Conservation (phyloP, 2,113 vertebrate species). For the Triplophysa rosa region DNA sequence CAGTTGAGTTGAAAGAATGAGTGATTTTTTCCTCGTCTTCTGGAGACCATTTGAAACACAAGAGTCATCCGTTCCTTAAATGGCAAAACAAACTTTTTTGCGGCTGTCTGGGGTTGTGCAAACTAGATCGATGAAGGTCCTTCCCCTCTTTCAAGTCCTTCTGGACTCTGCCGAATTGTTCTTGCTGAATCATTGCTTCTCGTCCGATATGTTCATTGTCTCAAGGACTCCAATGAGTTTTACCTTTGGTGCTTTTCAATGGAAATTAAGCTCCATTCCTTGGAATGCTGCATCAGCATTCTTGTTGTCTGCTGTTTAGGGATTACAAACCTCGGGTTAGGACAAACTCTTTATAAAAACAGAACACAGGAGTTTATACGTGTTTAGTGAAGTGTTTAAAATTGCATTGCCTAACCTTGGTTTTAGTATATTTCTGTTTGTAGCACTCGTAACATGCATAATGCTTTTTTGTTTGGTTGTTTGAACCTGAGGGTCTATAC, state of each 20-base stretch:
- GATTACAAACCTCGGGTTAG: constrained; percentile 1
- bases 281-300: constrained; percentile 49
- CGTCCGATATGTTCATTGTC: constrained; percentile 61
- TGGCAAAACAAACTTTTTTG: neutral
- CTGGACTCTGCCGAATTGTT: constrained; percentile 66
- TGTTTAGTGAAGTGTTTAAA: constrained; percentile 19
- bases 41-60: neutral
- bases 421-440: neutral
- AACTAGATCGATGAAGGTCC: constrained; percentile 67
- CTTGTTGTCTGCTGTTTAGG: constrained; percentile 39
- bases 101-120: constrained; percentile 15
- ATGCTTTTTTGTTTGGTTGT: neutral
- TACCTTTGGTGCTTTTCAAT: constrained; percentile 51
- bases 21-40: neutral
- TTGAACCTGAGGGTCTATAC: neutral
- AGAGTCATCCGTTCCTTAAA: neutral
- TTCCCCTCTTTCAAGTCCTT: constrained; percentile 63
- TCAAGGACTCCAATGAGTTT: constrained; percentile 51
- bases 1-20: neutral
- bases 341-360: constrained; percentile 17
- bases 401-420: constrained; percentile 11
- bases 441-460: neutral
- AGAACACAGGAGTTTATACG: neutral
- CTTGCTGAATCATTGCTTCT: constrained; percentile 71
- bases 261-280: constrained; percentile 51